Conservation (phyloP, 2,797 vertebrate genomes). For the Danio jaintianensis region DNA sequence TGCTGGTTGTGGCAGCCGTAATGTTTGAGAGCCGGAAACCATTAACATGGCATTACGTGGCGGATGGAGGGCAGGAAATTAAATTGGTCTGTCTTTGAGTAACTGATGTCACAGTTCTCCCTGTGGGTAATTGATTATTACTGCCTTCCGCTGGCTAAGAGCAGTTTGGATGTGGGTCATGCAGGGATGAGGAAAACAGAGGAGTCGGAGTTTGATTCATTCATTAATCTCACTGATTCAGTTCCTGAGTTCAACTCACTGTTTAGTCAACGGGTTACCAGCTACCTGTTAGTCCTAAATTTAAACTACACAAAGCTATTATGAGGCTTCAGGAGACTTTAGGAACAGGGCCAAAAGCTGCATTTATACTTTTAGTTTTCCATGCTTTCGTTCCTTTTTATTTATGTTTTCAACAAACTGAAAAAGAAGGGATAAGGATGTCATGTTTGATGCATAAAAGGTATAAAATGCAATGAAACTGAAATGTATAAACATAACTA, state of each 20-base stretch:
- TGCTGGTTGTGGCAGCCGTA: slow-evolving; percentile 65
- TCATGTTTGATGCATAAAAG: no score
- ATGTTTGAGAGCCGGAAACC: slow-evolving; percentile 79
- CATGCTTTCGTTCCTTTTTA: neutral
- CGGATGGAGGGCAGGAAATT: slow-evolving; percentile 82
- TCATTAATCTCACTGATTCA: neutral
- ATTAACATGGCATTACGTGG: slow-evolving; percentile 81
- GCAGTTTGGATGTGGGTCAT: slow-evolving; percentile 32
- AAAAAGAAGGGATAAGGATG: neutral
- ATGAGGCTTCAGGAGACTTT: neutral
- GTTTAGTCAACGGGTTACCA: neutral
- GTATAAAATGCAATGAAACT: no score
- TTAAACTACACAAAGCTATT: neutral
- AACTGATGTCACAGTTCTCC: slow-evolving; percentile 76
- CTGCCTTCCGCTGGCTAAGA: slow-evolving; percentile 66
- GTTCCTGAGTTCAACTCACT: neutral
- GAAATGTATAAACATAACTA: no score
- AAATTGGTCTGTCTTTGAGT: slow-evolving; percentile 74
- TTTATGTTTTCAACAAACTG: no score
- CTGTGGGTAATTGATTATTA: slow-evolving; percentile 74
- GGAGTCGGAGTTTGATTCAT: neutral
- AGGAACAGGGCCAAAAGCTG: neutral
- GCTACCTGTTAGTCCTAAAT: neutral
- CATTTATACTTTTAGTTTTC: neutral
- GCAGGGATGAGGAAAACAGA: slow-evolving; percentile 11